phyloP scores from a whole-genome alignment of 2,888 invertebrate species.

The Eupithecia abbreviata region DNA sequence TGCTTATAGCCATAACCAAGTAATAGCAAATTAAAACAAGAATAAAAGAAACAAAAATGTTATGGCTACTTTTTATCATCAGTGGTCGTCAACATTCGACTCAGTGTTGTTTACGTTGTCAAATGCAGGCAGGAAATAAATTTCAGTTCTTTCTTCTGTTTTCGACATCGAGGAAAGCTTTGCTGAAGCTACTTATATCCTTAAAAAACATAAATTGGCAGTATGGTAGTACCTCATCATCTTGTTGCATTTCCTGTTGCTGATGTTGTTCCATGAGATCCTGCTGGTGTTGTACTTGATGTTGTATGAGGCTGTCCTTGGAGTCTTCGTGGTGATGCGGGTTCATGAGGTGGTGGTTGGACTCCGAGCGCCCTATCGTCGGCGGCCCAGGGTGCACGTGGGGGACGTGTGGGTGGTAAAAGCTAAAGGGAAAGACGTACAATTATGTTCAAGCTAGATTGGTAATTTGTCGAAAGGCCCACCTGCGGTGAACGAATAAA shows the following conservation, averaged over 20 bases:
- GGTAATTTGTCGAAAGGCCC: neutral
- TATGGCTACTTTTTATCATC: too few relatives aligned
- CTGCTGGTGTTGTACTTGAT: constrained; percentile 79
- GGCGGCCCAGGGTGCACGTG: constrained; percentile 79
- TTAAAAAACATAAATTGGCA: neutral
- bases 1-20: neutral
- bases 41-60: neutral
- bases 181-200: too few relatives aligned
- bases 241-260: constrained; percentile 77
- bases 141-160: too few relatives aligned
- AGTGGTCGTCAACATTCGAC: too few relatives aligned
- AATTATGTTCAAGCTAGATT: neutral
- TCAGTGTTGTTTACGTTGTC: too few relatives aligned
- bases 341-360: constrained; percentile 78
- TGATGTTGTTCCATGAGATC: constrained; percentile 80
- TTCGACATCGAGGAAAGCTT: too few relatives aligned
- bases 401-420: constrained; percentile 59
- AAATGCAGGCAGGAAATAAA: too few relatives aligned
- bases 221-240: constrained; percentile 68
- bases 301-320: constrained; percentile 79
- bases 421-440: constrained; percentile 58
- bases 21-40: neutral
- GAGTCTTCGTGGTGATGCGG: constrained; percentile 79
- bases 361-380: constrained; percentile 75
- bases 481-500: neutral